Conservation (phyloP, 2,113 vertebrate species). For the Zapus hudsonius region DNA sequence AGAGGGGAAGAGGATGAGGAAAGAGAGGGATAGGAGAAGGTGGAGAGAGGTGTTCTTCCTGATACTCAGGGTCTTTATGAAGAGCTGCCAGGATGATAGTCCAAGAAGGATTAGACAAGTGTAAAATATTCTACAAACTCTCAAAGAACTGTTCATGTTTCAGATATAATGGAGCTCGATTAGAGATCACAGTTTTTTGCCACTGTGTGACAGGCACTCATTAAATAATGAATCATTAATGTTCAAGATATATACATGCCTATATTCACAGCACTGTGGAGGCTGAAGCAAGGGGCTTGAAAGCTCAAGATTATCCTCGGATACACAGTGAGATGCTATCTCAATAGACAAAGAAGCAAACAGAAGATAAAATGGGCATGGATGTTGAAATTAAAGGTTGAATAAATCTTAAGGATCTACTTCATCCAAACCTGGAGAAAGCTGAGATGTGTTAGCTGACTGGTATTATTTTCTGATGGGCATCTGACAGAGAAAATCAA, state of each 20-base stretch:
- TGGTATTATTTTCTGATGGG: neutral
- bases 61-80: neutral
- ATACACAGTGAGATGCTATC: neutral
- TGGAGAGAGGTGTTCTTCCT: neutral
- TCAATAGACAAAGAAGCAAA: neutral
- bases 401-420: neutral
- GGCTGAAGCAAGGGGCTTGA: neutral
- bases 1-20: neutral
- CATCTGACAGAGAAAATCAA: conserved; percentile 18
- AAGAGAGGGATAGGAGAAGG: neutral
- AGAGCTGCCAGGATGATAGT: neutral
- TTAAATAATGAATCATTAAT: neutral
- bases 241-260: neutral
- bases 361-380: neutral
- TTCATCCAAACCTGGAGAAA: neutral
- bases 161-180: neutral
- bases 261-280: neutral
- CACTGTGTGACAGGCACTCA: neutral
- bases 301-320: neutral
- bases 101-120: neutral
- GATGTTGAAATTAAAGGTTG: neutral
- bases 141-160: neutral
- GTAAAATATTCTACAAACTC: conserved; percentile 5
- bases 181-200: neutral
- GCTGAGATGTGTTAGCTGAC: neutral